These are phyloP conservation scores for Calyptomena viridis DNA, from an alignment of 2,113 vertebrate genomes.

Conservation along the genomic window DNA sequence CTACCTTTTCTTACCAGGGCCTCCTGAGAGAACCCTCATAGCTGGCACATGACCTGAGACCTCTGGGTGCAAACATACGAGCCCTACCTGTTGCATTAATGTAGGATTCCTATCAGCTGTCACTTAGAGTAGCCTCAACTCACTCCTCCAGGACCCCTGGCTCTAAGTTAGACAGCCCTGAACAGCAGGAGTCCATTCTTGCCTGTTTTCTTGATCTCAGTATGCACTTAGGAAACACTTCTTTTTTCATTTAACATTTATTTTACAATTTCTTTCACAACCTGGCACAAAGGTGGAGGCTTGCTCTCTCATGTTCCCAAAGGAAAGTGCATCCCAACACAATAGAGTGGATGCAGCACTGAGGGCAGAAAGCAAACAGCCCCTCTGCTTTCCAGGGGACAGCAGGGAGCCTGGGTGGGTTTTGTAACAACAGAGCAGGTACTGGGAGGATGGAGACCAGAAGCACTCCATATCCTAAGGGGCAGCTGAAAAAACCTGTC, in stretches of 20 bases:
- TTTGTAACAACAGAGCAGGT: not conserved
- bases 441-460: not conserved
- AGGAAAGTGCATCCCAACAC: not conserved
- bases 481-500: not conserved
- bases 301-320: not conserved
- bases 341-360: not conserved
- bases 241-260: not conserved
- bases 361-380: not conserved
- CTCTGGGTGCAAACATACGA: not conserved
- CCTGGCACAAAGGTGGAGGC: not conserved
- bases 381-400: not conserved
- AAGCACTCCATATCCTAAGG: not conserved
- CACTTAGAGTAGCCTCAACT: accelerated
- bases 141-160: not conserved
- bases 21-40: not conserved
- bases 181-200: not conserved
- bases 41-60: not conserved
- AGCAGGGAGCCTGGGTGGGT: not conserved
- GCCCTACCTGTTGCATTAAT: not conserved
- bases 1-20: not conserved
- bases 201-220: not conserved
- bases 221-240: not conserved
- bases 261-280: conserved; percentile 1
- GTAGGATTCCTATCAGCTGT: not conserved
- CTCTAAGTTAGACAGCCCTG: not conserved